Conservation (phyloP, 2,797 vertebrate species). For the Poeciliopsis presidionis region DNA sequence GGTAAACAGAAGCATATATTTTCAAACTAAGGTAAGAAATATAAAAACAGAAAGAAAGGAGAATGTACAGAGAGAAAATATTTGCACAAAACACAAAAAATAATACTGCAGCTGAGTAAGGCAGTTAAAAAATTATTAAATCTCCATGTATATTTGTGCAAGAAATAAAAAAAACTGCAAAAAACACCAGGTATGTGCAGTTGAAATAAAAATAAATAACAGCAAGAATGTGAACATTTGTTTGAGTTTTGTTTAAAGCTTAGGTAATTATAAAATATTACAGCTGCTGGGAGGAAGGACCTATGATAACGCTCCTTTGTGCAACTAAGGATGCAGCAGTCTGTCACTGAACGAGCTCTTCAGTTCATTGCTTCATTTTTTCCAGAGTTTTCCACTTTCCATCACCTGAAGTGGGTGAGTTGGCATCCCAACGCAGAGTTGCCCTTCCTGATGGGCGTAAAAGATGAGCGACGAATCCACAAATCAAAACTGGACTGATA, state of each 20-base stretch:
- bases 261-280: not conserved
- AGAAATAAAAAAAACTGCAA: not conserved
- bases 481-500: not conserved
- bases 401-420: no score
- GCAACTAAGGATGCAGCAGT: not conserved
- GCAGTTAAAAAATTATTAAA: not conserved
- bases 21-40: not conserved
- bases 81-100: not conserved
- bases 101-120: not conserved
- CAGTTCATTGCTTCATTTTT: not conserved
- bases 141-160: not conserved
- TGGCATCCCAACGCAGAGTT: not conserved
- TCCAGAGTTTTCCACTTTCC: no score
- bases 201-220: no score
- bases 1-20: no score
- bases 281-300: not conserved
- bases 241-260: no score
- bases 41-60: not conserved
- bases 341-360: not conserved
- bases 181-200: not conserved
- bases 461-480: not conserved
- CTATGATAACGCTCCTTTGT: no score
- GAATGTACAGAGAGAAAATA: not conserved
- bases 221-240: no score
- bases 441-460: not conserved